phyloP scores from a whole-genome alignment of 2,113 vertebrate genomes.

The Fregata magnificens region DNA sequence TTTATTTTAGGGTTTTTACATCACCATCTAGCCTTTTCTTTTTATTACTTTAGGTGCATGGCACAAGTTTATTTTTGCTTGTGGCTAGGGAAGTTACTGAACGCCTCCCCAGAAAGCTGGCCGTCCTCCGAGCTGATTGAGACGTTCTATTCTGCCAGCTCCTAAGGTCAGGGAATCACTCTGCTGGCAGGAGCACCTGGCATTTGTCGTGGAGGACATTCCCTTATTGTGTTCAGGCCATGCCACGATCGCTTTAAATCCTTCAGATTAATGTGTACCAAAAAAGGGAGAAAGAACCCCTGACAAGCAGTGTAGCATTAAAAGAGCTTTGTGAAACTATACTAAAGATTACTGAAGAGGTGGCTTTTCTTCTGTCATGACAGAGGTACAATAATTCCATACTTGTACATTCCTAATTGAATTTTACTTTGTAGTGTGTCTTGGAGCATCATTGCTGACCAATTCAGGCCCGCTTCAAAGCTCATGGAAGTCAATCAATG shows the following conservation, averaged over 20 bases:
- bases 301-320: background rate
- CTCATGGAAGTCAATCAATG: background rate
- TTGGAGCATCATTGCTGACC: background rate
- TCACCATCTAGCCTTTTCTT: background rate
- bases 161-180: background rate
- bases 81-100: background rate
- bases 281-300: background rate
- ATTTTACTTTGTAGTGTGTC: background rate
- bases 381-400: background rate
- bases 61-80: background rate
- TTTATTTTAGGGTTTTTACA: background rate
- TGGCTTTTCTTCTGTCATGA: background rate
- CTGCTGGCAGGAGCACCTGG: constrained; percentile 19
- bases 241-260: background rate
- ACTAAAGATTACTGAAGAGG: background rate
- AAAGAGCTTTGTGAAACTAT: background rate
- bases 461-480: background rate
- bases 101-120: background rate
- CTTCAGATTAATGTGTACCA: background rate
- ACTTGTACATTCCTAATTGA: background rate
- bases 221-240: background rate
- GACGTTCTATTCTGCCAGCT: background rate
- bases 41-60: background rate
- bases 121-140: background rate
- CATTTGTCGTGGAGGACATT: background rate